These are phyloP conservation scores for Tinea trinotella DNA, from an alignment of 2,888 invertebrate genomes.

Conservation along the genomic window DNA sequence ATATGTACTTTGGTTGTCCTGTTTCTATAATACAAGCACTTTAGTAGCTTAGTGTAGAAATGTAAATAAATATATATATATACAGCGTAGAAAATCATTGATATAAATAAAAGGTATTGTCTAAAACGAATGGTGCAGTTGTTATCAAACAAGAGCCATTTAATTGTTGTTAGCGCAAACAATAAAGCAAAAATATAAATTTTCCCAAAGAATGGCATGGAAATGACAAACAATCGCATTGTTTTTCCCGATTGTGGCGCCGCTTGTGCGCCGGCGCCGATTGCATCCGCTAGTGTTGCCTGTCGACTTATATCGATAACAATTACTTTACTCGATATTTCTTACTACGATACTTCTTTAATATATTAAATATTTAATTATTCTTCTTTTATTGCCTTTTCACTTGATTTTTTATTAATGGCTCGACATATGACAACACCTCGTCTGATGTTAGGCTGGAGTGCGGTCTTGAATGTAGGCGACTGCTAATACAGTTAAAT, in stretches of 20 bases:
- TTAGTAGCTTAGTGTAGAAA: too few species aligned
- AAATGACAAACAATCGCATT: conserved; percentile 45
- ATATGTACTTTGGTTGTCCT: too few species aligned
- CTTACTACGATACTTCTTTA: neutral
- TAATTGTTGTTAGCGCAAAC: conserved; percentile 27
- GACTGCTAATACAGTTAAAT: too few species aligned
- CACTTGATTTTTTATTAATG: neutral
- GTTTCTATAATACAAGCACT: too few species aligned
- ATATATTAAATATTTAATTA: neutral
- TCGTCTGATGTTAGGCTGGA: too few species aligned
- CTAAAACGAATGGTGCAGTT: too few species aligned
- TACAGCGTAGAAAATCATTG: too few species aligned
- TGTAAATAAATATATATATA: too few species aligned
- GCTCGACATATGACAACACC: too few species aligned
- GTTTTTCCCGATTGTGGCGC: conserved; percentile 34
- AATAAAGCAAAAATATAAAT: conserved; percentile 33
- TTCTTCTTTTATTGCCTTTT: neutral
- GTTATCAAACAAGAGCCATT: neutral
- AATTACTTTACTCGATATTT: neutral
- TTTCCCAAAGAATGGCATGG: conserved; percentile 39
- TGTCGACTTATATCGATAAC: neutral
- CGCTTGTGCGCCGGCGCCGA: conserved; percentile 37
- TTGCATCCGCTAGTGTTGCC: conserved; percentile 61
- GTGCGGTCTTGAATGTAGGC: too few species aligned
- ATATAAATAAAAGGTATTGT: neutral